Evolutionary conservation across 2,113 vertebrate species (phyloP), one percentile per base, ranked within the genome.

Genomic region (Chrysochloris asiatica): DNA sequence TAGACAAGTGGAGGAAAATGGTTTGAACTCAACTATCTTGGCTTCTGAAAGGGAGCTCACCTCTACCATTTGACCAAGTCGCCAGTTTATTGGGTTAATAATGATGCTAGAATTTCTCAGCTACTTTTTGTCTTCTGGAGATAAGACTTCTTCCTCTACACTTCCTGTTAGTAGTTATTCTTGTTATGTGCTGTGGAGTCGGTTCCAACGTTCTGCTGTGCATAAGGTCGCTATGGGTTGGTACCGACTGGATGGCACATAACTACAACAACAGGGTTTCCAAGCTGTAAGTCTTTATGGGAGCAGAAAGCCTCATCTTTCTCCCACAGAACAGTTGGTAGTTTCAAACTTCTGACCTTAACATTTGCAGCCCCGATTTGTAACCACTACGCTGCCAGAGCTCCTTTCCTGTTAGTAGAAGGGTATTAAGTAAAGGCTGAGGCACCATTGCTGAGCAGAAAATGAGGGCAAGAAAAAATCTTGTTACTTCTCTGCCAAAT

Each of bases 111-210:
- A 92, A 69, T 94, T 86, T 86, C 33, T 75, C 16, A 63, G 43
- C 83, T 41, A 16, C 45, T 36, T 69, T 91, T 90, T 90, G 47
- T 69, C 45, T 91, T 86, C 75, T 67, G 78, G 47, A 82, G 87
- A 33, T 52, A 76, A 92, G 81, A 52, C 16, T 19, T 22, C 22
- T 41, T 50, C 67, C n/a, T 80, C 48, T 86, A 22, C n/a, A n/a
- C n/a, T n/a, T n/a, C n/a, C n/a, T n/a, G n/a, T n/a, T n/a, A n/a
- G n/a, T n/a, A n/a, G n/a, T n/a, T n/a, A n/a, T n/a, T n/a, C n/a
- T n/a, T n/a, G n/a, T n/a, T n/a, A n/a, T n/a, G n/a, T n/a, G n/a
- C n/a, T n/a, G n/a, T n/a, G n/a, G n/a, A n/a, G n/a, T n/a, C n/a
- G n/a, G n/a, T n/a, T n/a, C n/a, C n/a, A n/a, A n/a, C n/a, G n/a